These are phyloP conservation scores for Punctoribates punctum DNA, from an alignment of 2,888 invertebrate genomes.

Conservation along the genomic window DNA sequence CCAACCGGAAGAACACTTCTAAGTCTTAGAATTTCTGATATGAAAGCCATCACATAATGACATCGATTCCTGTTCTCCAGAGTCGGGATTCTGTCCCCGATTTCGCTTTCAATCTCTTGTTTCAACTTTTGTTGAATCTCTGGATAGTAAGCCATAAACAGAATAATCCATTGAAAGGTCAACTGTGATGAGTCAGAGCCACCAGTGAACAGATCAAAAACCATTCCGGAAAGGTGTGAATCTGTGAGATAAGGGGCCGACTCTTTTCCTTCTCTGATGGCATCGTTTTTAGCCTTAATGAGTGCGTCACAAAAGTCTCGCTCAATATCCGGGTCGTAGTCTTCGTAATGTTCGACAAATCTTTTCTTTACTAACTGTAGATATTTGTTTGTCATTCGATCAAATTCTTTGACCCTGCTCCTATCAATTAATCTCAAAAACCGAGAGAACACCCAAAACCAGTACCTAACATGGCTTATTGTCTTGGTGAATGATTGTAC, in stretches of 20 bases:
- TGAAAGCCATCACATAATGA: constrained; percentile 19
- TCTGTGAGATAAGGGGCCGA: not conserved
- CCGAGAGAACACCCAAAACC: no score
- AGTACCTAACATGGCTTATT: no score
- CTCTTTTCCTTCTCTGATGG: not conserved
- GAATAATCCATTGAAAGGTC: not conserved
- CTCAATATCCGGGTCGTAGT: not conserved
- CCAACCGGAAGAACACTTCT: no score
- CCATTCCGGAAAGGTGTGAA: not conserved
- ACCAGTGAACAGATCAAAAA: not conserved
- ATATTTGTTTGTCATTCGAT: no score
- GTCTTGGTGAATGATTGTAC: no score
- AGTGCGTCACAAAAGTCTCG: constrained; percentile 16
- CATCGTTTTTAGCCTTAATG: not conserved
- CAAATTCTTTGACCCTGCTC: no score
- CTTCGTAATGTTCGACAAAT: not conserved
- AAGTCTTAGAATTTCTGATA: constrained; percentile 12
- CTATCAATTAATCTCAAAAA: no score
- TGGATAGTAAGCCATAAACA: not conserved
- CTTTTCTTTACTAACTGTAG: not conserved
- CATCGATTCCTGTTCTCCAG: not conserved
- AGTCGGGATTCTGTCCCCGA: not conserved
- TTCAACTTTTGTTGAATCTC: not conserved
- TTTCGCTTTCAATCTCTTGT: constrained; percentile 20
- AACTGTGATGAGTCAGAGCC: not conserved